Evolutionary conservation across 2,888 invertebrate genomes (phyloP), one percentile per base, ranked within the genome.

Genomic region (Pheosia tremula): DNA sequence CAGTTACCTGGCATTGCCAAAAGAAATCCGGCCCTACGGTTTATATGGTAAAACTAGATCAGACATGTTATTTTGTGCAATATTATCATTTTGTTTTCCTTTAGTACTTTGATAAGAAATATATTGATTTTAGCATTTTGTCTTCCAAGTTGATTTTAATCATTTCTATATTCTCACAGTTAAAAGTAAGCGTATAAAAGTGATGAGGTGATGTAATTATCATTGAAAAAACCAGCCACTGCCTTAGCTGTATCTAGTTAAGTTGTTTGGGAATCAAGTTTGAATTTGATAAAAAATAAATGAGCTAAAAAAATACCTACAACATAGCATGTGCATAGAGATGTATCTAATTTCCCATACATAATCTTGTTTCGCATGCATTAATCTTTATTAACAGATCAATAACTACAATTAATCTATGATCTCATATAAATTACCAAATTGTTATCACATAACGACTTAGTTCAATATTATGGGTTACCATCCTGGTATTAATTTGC

Each of bases 401-500:
- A 67, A 65, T 56, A 70, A 64, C 60, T 69, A 63, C 60, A 71
- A 69, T 66, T 72, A 78, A 81, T 80, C 80, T 85, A 80, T 88
- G 90, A 90, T 90, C 89, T 91, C 90, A 86, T 84, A 72, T 84
- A 81, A 84, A 82, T 85, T 86, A 90, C 90, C 88, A 88, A 91
- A 89, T 77, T 82, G 68, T 81, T 77, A 73, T 77, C 37, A 80
- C 77, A 74, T 80, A 70, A 74, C 77, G 67, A 74, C 75, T 75
- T 79, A 78, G 77, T 77, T 78, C 75, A 78, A 77, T 73, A 71
- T 72, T 68, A 83, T 84, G 79, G 81, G 84, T 86, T 85, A 86
- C 87, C 86, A 86, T 77, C 74, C 49, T 13, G 13, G 5, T 36
- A 60, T 63, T 68, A 61, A 60, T 59, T 71, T 71, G 70, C 67